A percentile compares a stretch with the other conserved stretches of the same genome.
Evolutionary conservation across 2,797 vertebrate species (phyloP).

Genomic region (Gephyroberyx darwinii): DNA sequence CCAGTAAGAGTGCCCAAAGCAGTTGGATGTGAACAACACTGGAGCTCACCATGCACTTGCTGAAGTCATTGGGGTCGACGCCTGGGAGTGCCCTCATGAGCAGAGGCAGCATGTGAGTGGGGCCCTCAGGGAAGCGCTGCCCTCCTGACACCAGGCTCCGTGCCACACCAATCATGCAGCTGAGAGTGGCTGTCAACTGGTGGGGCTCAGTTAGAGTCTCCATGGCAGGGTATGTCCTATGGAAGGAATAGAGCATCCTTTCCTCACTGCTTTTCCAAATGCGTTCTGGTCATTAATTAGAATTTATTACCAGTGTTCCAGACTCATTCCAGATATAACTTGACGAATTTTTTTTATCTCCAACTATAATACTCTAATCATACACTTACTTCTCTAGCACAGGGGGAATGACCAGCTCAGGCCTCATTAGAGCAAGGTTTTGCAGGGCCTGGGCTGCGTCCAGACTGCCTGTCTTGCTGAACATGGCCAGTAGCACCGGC

Average conservation of each 20-base stretch:
- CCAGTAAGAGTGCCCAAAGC: neutral
- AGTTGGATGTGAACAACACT: neutral
- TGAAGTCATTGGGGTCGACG: conserved; percentile 98
- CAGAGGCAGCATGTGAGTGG: conserved; percentile 96
- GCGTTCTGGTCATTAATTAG: conserved; percentile 18
- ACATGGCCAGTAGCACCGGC: conserved; percentile 97
- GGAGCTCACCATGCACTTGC: conserved; percentile 95
- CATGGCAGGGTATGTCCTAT: conserved; percentile 94
- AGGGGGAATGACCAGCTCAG: conserved; percentile 95
- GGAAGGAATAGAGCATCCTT: conserved; percentile 45
- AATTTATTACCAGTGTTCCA: neutral
- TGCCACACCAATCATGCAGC: conserved; percentile 96
- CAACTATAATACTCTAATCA: neutral
- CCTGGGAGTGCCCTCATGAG: conserved; percentile 97
- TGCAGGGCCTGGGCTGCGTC: conserved; percentile 97
- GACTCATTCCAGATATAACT: conserved; percentile 18
- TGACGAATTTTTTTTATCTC: neutral
- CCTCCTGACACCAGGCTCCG: conserved; percentile 93
- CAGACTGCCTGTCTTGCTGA: conserved; percentile 97
- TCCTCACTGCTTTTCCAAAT: conserved; percentile 28
- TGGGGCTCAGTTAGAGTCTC: conserved; percentile 98
- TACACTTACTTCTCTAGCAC: conserved; percentile 93
- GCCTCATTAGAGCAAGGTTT: conserved; percentile 95
- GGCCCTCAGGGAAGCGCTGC: conserved; percentile 92
- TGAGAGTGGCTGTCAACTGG: conserved; percentile 96